These are phyloP conservation scores for Macaria notata DNA, from an alignment of 2,888 invertebrate genomes.

Conservation along the genomic window DNA sequence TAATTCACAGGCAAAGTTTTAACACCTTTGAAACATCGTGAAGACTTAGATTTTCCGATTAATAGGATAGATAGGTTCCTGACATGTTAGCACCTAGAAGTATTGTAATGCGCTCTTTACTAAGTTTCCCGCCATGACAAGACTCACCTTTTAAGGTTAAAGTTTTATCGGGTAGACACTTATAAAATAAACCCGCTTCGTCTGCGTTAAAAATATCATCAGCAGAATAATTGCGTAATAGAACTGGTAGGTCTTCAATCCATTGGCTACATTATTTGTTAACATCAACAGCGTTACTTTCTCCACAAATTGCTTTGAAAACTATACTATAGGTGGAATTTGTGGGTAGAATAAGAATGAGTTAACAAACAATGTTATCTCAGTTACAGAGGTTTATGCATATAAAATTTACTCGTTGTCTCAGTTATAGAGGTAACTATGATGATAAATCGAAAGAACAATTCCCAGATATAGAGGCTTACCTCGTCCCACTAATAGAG, in stretches of 20 bases:
- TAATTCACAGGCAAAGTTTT: slow-evolving; percentile 22
- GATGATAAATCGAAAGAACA: slow-evolving; percentile 19
- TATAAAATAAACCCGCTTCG: slow-evolving; percentile 17
- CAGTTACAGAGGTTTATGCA: too few relatives aligned
- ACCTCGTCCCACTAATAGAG: not conserved
- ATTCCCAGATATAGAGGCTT: slow-evolving; percentile 23
- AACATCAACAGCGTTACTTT: slow-evolving; percentile 30
- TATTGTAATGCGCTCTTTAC: slow-evolving; percentile 20
- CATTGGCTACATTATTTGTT: slow-evolving; percentile 31
- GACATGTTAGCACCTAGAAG: slow-evolving; percentile 19
- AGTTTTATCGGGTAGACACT: slow-evolving; percentile 20
- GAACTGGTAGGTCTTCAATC: slow-evolving; percentile 29
- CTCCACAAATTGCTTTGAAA: slow-evolving; percentile 31
- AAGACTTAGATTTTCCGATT: slow-evolving; percentile 25
- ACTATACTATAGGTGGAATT: slow-evolving; percentile 27
- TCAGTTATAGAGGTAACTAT: slow-evolving; percentile 18
- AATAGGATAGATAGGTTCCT: slow-evolving; percentile 19
- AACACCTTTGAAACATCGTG: slow-evolving; percentile 23
- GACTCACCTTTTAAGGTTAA: slow-evolving; percentile 18
- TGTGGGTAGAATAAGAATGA: too few relatives aligned
- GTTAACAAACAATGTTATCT: too few relatives aligned
- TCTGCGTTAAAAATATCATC: slow-evolving; percentile 27
- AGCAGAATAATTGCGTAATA: slow-evolving; percentile 24
- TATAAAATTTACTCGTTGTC: too few relatives aligned
- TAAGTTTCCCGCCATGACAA: slow-evolving; percentile 19